Evolutionary conservation across 2,113 vertebrate species (phyloP), one percentile per base, ranked within the genome.

Genomic region (Gambusia holbrooki): DNA sequence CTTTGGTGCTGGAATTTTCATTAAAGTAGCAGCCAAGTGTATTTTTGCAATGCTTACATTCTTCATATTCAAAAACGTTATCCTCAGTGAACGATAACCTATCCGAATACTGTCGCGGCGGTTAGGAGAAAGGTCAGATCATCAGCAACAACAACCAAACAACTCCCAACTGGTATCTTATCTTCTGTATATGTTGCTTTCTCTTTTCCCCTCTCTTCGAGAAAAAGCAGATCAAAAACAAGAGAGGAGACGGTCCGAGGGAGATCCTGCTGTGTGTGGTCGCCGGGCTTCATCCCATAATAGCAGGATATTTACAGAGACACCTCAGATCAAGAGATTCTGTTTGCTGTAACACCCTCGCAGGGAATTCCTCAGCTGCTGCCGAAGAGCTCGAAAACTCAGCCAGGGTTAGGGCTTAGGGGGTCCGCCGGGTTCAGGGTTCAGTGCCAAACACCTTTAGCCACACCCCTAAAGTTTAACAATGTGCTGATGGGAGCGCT

Each of bases 321-420:
- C 89, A 78, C 89, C 90, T 91, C 83, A 78, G 90, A 91, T 81
- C 87, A 92, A 78, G 87, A 89, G 85, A 92, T 79, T 83, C 90
- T 95, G 89, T 97, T 97, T 96, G 93, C 95, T 93, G 92, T 94
- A 94, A 93, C 95, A 95, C 94, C 93, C 94, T 94, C 88, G 93
- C 93, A 88, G 94, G 83, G 94, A 96, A 94, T 94, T 95, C 93
- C 94, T 88, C 94, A 94, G 92, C 88, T 94, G 91, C 90, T 79
- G 80, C 89, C 79, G 88, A 93, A 94, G 89, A 90, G 84, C 87
- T 90, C 91, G 89, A 58, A 92, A 69, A 87, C 40, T 92, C 89
- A 92, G 75, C 81, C 27, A 73, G 29, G 74, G 62, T 79, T 84
- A 74, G 35, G 35, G 35, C 9, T 11, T 2, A 9, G 35, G 35